Conservation (phyloP, 2,888 invertebrate genomes). For the Trachelus troglodyta region DNA sequence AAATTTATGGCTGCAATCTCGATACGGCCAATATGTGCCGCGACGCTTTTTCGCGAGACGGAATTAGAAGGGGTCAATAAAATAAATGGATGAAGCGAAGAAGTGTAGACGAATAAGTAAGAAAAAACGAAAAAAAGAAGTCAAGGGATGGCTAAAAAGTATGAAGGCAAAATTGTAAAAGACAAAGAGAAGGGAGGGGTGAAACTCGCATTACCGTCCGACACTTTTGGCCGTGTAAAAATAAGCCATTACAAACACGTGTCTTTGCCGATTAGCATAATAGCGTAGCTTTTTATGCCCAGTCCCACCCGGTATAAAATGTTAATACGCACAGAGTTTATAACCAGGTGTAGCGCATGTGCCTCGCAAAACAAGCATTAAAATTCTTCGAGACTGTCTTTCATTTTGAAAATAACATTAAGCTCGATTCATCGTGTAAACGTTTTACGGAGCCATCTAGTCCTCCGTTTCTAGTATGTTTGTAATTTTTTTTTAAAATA, state of each 20-base stretch:
- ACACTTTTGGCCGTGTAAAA: slow-evolving; percentile 47
- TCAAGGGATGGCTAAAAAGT: not conserved
- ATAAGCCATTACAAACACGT: slow-evolving; percentile 59
- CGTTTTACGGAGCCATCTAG: too few relatives aligned
- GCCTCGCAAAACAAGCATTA: slow-evolving; percentile 38
- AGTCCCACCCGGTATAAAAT: slow-evolving; percentile 39
- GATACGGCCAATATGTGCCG: not conserved
- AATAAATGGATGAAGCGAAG: not conserved
- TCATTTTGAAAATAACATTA: slow-evolving; percentile 1
- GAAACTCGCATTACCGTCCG: slow-evolving; percentile 5
- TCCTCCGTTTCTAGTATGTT: too few relatives aligned
- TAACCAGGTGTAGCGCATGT: slow-evolving; percentile 41
- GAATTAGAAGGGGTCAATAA: not conserved
- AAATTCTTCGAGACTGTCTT: slow-evolving; percentile 28
- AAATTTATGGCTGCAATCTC: slow-evolving; percentile 32
- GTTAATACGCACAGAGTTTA: slow-evolving; percentile 39
- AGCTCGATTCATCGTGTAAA: not conserved
- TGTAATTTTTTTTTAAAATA: too few relatives aligned
- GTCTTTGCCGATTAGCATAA: slow-evolving; percentile 60
- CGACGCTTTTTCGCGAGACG: not conserved
- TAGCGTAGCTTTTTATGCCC: slow-evolving; percentile 40
- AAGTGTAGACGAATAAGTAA: not conserved
- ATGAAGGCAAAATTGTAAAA: not conserved
- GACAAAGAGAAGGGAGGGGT: not conserved
- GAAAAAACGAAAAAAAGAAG: not conserved